phyloP scores from a whole-genome alignment of 2,113 vertebrate species.

The Phrynocephalus versicolor region DNA sequence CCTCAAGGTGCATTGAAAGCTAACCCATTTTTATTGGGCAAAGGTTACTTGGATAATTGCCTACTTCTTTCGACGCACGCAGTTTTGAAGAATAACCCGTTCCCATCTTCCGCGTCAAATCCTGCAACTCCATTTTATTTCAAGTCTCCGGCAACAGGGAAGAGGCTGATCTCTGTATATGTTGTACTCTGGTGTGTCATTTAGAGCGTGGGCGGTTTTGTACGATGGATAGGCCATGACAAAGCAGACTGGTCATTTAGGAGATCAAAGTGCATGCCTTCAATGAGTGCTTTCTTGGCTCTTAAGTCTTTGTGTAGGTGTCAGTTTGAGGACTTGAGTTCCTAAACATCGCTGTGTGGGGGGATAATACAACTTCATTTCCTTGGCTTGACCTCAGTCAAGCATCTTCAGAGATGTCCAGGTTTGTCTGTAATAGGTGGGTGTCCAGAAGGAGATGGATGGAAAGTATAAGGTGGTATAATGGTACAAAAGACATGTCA shows the following conservation, averaged over 20 bases:
- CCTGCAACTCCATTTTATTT: not conserved
- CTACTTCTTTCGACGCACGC: too few species aligned
- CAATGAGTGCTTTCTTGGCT: not conserved
- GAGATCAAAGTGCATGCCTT: not conserved
- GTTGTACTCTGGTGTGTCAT: too few species aligned
- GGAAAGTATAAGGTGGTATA: not conserved
- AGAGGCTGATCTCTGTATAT: not conserved
- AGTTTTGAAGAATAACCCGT: too few species aligned
- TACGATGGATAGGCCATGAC: not conserved
- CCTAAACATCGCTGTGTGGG: not conserved
- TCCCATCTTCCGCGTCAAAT: too few species aligned
- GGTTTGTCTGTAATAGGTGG: not conserved
- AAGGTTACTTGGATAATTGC: too few species aligned
- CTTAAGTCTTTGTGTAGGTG: not conserved
- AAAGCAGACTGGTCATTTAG: not conserved
- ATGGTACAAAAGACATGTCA: not conserved
- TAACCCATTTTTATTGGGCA: too few species aligned
- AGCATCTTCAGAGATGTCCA: not conserved
- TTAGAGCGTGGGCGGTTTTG: not conserved
- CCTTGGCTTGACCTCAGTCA: not conserved
- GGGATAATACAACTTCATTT: not conserved
- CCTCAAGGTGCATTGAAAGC: too few species aligned
- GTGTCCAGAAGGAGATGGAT: not conserved
- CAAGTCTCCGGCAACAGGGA: too few species aligned
- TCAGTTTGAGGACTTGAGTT: not conserved